Conservation (phyloP, 1,140 invertebrate species). For the Camponotus vicinus region DNA sequence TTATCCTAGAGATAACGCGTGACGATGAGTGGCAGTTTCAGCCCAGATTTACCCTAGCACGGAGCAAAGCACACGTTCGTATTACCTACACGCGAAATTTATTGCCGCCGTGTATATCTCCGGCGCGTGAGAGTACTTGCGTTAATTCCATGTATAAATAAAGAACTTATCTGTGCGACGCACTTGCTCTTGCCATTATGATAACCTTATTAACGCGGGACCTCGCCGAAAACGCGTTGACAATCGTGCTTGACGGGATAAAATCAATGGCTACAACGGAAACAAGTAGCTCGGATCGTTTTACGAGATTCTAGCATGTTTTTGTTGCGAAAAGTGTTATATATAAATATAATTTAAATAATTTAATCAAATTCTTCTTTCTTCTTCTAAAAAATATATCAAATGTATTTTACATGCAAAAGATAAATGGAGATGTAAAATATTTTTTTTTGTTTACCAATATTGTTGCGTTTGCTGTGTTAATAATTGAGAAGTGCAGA, state of each 20-base stretch:
- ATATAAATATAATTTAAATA: not conserved
- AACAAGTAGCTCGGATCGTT: not conserved
- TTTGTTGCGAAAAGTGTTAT: not conserved
- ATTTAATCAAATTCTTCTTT: too few relatives aligned
- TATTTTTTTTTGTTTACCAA: too few relatives aligned
- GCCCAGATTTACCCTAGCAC: not conserved
- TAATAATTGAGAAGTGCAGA: too few relatives aligned
- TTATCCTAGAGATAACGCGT: not conserved
- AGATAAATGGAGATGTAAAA: too few relatives aligned
- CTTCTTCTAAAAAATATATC: too few relatives aligned
- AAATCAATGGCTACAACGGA: conserved; percentile 5
- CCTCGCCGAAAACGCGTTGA: conserved; percentile 9
- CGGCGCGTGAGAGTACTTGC: not conserved
- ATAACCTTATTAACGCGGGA: conserved; percentile 55
- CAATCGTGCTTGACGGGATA: conserved; percentile 9
- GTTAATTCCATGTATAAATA: conserved; percentile 55
- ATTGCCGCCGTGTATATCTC: not conserved
- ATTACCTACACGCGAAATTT: conserved; percentile 1
- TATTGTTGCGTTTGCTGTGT: too few relatives aligned
- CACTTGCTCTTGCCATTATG: conserved; percentile 48
- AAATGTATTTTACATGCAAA: too few relatives aligned
- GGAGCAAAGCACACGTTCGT: too few relatives aligned
- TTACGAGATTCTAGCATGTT: not conserved
- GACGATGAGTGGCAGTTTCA: conserved; percentile 14
- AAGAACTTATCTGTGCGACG: conserved; percentile 58